Evolutionary conservation across 2,797 vertebrate species (phyloP), one percentile per base, ranked within the genome.

Genomic region (Astyanax mexicanus): DNA sequence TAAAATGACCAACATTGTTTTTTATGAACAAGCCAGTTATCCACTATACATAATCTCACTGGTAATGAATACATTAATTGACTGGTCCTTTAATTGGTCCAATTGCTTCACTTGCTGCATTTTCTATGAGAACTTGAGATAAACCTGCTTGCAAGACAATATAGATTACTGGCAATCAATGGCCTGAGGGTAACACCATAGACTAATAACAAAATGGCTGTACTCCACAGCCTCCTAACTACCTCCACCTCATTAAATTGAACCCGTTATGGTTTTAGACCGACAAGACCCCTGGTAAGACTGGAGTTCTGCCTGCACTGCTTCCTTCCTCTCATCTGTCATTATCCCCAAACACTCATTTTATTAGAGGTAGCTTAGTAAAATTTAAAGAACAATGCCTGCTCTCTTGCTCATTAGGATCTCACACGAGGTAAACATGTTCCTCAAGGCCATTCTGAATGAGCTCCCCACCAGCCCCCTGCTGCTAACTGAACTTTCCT

Each of bases 171-270:
- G 52, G 4, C 52, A 58, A n/a, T 32, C 7, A 58, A 35, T 17
- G 29, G 12, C 52, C 52, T 0, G 6, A 47, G 17, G 17, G 5
- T 15, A n/a, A 47, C 2, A 47, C 3, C 17, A 2, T 6, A 0
- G 52, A 54, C 27, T 32, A 29, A 13, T 52, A 58, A 45, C 29
- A 58, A 29, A 49, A 57, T 32, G n/a, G 75, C 80, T 78, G 49
- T 21, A 69, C 61, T 78, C 49, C 68, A 72, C 75, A 49, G 62
- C 42, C 78, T 57, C 58, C 42, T 45, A 58, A 12, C 62, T 67
- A 19, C 58, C 0, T 49, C 29, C 17, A 27, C 51, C 80, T 88
- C 83, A 86, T 88, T 89, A 86, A 72, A 68, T 32, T 6, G 32
- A 61, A 55, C 69, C 1, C 44, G 65, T 27, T 7, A 12, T 2